These are phyloP conservation scores for Panulirus ornatus DNA, from an alignment of 1,140 invertebrate genomes.

Conservation along the genomic window DNA sequence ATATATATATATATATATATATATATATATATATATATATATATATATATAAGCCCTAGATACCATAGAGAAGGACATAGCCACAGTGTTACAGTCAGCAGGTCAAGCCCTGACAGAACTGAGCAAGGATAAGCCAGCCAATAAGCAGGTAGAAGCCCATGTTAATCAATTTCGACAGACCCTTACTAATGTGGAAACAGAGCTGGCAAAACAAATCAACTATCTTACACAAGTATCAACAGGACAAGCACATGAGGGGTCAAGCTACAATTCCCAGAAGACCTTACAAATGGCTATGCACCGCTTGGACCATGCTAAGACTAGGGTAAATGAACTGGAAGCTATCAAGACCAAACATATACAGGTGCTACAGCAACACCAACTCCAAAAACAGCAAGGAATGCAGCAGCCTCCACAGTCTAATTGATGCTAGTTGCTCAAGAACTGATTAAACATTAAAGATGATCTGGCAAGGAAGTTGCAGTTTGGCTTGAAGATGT, in stretches of 20 bases:
- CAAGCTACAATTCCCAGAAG: conserved; percentile 96
- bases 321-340: conserved; percentile 69
- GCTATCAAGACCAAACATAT: conserved; percentile 70
- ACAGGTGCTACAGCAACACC: conserved; percentile 55
- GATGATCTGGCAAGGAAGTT: too few relatives aligned
- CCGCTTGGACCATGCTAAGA: conserved; percentile 89
- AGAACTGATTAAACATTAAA: too few relatives aligned
- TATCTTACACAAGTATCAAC: conserved; percentile 96
- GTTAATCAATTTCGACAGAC: conserved; percentile 94
- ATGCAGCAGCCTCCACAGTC: conserved; percentile 33
- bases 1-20: too few relatives aligned
- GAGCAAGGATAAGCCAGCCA: conserved; percentile 95
- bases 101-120: conserved; percentile 91
- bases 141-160: conserved; percentile 94
- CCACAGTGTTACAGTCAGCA: conserved; percentile 92
- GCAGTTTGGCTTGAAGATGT: too few relatives aligned
- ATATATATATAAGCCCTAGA: conserved; percentile 93
- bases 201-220: conserved; percentile 95
- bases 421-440: not conserved
- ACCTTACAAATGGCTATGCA: conserved; percentile 98
- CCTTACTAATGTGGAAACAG: conserved; percentile 91
- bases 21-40: too few relatives aligned
- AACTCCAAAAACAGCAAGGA: conserved; percentile 56
- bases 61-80: conserved; percentile 94
- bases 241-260: conserved; percentile 97